Base-by-base conservation (phyloP, 2,797 vertebrate species). In the Hyperoplus immaculatus region DNA sequence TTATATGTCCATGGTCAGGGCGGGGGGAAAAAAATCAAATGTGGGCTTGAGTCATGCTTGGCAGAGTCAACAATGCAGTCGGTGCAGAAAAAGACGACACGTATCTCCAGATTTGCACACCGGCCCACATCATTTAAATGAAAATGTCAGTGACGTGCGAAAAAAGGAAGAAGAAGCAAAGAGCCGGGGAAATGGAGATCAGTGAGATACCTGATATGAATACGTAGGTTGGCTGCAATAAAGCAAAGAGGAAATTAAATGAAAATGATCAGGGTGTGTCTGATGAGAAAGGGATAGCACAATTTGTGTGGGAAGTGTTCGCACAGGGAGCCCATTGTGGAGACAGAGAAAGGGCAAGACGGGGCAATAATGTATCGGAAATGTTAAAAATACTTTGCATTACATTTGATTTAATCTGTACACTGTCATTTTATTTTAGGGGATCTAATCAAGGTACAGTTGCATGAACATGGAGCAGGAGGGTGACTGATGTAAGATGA, bases 91-190 rank as follows among this genome's bases (percentile, higher is more conserved):
- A 65, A 60, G 46, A 51, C 36, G 16, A 39, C 29, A 12, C 18
- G 13, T 3, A 45, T 77, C 78, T 84, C 36, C 74, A 79, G 82
- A 81, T 66, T 73, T 82, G 60, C 46, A 78, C 67, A 76, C 78
- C 63, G 46, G 8, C 65, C 56, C 50, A 72, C 38, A 0, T 70
- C 41, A 51, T 5, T 72, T 14, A 62, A 47, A 83, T 80, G 5
- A 13, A 72, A 86, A 78, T 64, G 69, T 59, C 69, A 69, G 46
- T 56, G 71, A 54, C 38, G 13, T 39, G 15, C 12, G 42, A 67
- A 39, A 46, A 9, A 66, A 55, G 55, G 74, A 54, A 16, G 42
- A 67, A 39, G 43, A 9, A 66, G 51, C 51, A 69, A 54, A 16
- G 43, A 68, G 43, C 12, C 1, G 12, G 39, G 45, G 18, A 16